Conservation (phyloP, 2,797 vertebrate species). For the Pseudochirops cupreus region DNA sequence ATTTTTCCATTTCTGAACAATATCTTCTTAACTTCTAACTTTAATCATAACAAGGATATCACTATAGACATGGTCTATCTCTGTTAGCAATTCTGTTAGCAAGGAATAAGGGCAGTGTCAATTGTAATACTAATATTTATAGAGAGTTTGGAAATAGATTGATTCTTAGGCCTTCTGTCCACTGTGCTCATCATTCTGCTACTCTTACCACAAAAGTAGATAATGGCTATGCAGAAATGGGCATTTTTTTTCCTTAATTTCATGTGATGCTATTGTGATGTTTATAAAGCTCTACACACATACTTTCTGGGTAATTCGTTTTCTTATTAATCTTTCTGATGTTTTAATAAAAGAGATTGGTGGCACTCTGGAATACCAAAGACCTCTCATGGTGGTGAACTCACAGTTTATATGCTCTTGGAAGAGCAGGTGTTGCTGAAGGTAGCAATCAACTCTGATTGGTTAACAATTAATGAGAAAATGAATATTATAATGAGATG, state of each 20-base stretch:
- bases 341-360: too few relatives aligned
- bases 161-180: neutral
- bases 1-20: neutral
- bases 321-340: too few relatives aligned
- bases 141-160: neutral
- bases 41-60: neutral
- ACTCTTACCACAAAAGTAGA: neutral
- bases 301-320: too few relatives aligned
- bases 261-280: neutral
- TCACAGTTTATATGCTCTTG: too few relatives aligned
- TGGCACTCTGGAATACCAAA: too few relatives aligned
- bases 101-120: neutral
- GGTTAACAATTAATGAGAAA: too few relatives aligned
- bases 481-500: too few relatives aligned
- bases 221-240: neutral
- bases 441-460: too few relatives aligned
- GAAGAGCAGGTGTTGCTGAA: too few relatives aligned
- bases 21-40: neutral
- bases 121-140: neutral
- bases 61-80: neutral
- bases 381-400: too few relatives aligned
- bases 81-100: neutral
- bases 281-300: too few relatives aligned
- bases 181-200: neutral
- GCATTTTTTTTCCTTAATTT: neutral